phyloP scores from a whole-genome alignment of 1,140 invertebrate species.

The Drosophila punjabiensis region DNA sequence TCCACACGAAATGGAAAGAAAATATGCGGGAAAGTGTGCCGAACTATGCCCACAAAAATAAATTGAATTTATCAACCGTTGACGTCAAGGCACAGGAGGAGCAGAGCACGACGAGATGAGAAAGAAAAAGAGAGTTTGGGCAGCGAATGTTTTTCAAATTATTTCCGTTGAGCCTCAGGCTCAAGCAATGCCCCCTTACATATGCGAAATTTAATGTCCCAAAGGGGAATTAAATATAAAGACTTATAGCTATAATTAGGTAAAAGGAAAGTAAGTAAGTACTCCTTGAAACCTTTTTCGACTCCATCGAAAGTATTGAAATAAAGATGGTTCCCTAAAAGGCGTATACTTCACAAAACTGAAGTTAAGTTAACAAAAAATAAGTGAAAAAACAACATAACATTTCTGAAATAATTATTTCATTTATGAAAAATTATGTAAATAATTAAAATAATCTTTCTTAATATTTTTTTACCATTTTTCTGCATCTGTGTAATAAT shows the following conservation, averaged over 20 bases:
- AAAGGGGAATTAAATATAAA: not conserved
- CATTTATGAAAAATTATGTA: not conserved
- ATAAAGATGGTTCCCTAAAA: not conserved
- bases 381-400: not conserved
- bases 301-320: not conserved
- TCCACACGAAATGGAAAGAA: constrained; percentile 71
- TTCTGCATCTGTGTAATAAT: constrained; percentile 43
- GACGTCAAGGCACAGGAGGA: constrained; percentile 39
- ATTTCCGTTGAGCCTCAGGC: constrained; percentile 46
- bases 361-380: not conserved
- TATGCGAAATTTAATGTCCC: constrained; percentile 15
- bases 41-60: constrained; percentile 67
- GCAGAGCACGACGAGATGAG: not conserved
- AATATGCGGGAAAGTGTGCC: constrained; percentile 53
- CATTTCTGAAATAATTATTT: not conserved
- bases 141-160: constrained; percentile 49
- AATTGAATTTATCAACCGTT: constrained; percentile 79
- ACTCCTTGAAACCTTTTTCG: not conserved
- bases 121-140: not conserved
- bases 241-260: not conserved
- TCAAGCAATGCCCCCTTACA: constrained; percentile 16
- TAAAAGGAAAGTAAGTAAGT: too few relatives aligned
- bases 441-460: not conserved
- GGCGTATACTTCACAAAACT: not conserved
- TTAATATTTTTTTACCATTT: not conserved